phyloP scores from a whole-genome alignment of 2,797 vertebrate genomes.

The Pseudopleuronectes americanus region DNA sequence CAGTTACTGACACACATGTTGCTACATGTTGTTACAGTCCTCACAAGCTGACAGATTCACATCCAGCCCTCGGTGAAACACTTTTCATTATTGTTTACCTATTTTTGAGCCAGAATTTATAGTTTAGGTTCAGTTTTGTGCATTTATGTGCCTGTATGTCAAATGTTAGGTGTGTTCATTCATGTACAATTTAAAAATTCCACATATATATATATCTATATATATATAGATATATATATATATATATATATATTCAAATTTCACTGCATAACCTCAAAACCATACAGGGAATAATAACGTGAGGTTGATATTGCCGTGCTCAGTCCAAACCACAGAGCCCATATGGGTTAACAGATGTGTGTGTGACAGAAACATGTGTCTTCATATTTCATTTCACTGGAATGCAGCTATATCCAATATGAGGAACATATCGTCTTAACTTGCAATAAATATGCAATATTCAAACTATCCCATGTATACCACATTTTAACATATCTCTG shows the following conservation, averaged over 20 bases:
- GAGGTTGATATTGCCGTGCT: background rate
- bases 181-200: background rate
- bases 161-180: background rate
- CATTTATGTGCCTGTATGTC: constrained; percentile 6
- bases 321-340: constrained; percentile 23
- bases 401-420: background rate
- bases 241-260: background rate
- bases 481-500: background rate
- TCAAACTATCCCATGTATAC: background rate
- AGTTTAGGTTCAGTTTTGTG: background rate
- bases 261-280: background rate
- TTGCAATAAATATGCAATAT: background rate
- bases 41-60: constrained; percentile 20
- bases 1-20: constrained; percentile 41
- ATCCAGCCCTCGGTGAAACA: constrained; percentile 6
- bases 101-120: background rate
- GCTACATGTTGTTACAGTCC: too few relatives aligned
- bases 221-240: too few relatives aligned
- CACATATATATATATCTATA: too few relatives aligned
- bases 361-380: constrained; percentile 7
- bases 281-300: constrained; percentile 1
- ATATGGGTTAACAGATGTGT: background rate
- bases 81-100: background rate
- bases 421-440: background rate
- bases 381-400: constrained; percentile 1